Conservation (phyloP, 64 coral and sea anemone species). For the Montipora sp. region DNA sequence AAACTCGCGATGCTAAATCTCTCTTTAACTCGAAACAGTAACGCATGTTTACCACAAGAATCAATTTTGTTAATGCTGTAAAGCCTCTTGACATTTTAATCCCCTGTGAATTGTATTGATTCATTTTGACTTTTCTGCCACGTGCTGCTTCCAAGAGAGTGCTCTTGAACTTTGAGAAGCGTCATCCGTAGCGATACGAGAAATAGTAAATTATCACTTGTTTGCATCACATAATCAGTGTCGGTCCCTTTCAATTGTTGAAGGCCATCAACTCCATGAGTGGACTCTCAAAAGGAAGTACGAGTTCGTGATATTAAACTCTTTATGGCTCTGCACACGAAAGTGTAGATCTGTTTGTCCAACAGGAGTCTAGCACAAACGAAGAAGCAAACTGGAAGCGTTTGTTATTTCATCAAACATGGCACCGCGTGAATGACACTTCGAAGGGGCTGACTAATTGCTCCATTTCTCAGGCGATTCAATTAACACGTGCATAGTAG, state of each 20-base stretch:
- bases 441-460: neutral
- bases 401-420: neutral
- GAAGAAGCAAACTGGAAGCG: neutral
- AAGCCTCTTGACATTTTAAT: neutral
- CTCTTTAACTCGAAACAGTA: neutral
- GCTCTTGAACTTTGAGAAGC: neutral
- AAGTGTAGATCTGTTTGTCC: neutral
- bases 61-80: neutral
- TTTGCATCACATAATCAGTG: conserved; percentile 14
- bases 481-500: neutral
- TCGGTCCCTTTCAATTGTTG: neutral
- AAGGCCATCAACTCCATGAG: neutral
- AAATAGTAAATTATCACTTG: neutral
- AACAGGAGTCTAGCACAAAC: neutral
- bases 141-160: neutral
- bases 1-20: too few species aligned
- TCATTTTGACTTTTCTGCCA: neutral
- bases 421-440: neutral
- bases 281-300: neutral
- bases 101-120: neutral
- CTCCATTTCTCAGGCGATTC: neutral
- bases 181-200: conserved; percentile 11
- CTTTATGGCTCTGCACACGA: neutral
- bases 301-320: neutral
- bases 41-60: neutral